phyloP scores from a whole-genome alignment of 2,888 invertebrate species.

The Caenorhabditis sp. region DNA sequence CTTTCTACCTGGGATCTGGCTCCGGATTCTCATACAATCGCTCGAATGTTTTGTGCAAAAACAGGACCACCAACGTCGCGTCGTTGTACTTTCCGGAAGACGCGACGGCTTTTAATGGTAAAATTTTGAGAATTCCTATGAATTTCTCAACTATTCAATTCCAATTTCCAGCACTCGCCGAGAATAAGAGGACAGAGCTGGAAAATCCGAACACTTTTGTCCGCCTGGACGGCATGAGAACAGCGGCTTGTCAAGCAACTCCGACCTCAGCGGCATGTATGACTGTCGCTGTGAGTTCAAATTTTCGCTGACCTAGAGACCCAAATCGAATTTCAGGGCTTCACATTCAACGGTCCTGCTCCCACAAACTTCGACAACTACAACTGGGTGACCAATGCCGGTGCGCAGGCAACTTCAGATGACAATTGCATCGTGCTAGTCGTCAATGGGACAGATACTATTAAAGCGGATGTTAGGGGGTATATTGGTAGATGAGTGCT shows the following conservation, averaged over 20 bases:
- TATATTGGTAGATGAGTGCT: background rate
- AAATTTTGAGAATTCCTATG: background rate
- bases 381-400: slow-evolving; percentile 28
- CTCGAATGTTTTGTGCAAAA: background rate
- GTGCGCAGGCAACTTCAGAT: slow-evolving; percentile 13
- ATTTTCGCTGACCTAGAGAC: background rate
- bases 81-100: background rate
- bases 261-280: slow-evolving; percentile 13
- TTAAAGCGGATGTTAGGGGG: slow-evolving; percentile 23
- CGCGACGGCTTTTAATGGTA: background rate
- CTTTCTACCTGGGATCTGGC: background rate
- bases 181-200: too few relatives aligned
- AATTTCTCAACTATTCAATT: too few relatives aligned
- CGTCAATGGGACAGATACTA: background rate
- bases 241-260: slow-evolving; percentile 14
- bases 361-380: slow-evolving; percentile 14
- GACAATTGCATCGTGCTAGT: slow-evolving; percentile 36
- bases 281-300: slow-evolving; percentile 8
- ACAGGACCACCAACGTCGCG: background rate
- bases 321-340: slow-evolving; percentile 10
- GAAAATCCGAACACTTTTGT: slow-evolving; percentile 7
- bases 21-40: too few relatives aligned
- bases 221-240: slow-evolving; percentile 27
- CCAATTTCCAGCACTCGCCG: background rate
- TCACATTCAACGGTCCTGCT: slow-evolving; percentile 12